Base-by-base conservation (phyloP, 2,797 vertebrate genomes). In the Eleutherodactylus coqui region DNA sequence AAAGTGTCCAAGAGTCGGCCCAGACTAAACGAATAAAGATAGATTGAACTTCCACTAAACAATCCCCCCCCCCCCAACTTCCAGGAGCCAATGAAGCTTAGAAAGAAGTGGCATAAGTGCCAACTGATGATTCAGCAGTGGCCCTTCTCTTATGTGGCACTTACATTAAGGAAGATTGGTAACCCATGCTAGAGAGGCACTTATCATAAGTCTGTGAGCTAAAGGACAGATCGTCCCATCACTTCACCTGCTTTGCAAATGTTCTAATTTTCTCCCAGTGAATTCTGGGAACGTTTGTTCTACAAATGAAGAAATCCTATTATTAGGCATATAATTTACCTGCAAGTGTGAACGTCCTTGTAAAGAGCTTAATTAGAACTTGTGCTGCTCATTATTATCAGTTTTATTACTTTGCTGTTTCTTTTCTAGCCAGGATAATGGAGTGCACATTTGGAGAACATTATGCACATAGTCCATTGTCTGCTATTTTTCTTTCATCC, bases 321-420 rank as follows among this genome's bases (percentile, higher is more conserved):
- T 41, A 41, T n/a, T 70, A 70, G n/a, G 36, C 24, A 24, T 41
- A 70, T 70, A n/a, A 70, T 41, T 64, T 41, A 70, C 67, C 36
- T 36, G 36, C 21, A 70, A 70, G 67, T 70, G 36, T 70, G 67
- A 70, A 70, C 21, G 36, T n/a, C 21, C 19, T 41, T 32, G 27
- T 34, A 64, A 32, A 5, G 29, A 1, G 9, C 3, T 10, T 41
- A 41, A 41, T 69, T 36, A 41, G 36, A 24, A 19, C 4, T 38
- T 60, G 5, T 21, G 62, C 62, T 67, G 62, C 62, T 67, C 32
- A 67, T 67, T 36, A 69, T 2, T 9, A 38, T 10, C 34, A 0
- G 4, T 41, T 70, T 41, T 38, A 24, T 70, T 13, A 11, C 67
- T 4, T 4, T n/a, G 21, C 36, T 5, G 17, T n/a, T 24, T 38